Evolutionary conservation across 2,888 invertebrate genomes (phyloP).

Genomic region (Lasius platythorax): DNA sequence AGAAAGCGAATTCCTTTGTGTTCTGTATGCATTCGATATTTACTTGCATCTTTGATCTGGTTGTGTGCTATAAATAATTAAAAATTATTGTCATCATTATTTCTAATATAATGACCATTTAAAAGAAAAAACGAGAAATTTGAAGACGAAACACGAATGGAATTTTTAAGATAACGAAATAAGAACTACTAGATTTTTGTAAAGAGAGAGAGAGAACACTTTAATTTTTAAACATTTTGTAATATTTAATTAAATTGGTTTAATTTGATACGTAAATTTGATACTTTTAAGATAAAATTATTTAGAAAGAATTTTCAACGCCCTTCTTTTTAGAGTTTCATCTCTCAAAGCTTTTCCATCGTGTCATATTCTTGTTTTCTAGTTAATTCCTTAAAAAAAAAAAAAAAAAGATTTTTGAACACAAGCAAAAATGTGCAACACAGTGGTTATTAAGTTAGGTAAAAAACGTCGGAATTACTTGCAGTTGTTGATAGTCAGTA

Average conservation of each 20-base stretch:
- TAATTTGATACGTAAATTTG: neutral
- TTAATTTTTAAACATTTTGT: neutral
- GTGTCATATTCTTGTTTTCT: neutral
- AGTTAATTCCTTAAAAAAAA: too few relatives aligned
- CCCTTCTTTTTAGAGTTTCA: neutral
- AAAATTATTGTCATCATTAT: neutral
- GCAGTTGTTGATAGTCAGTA: neutral
- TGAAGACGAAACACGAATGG: neutral
- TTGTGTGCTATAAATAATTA: neutral
- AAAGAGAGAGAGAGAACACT: neutral
- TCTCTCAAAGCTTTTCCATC: neutral
- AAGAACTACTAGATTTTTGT: neutral
- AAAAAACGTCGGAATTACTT: neutral
- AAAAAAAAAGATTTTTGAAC: neutral
- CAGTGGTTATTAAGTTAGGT: neutral
- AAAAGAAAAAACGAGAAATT: neutral
- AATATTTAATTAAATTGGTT: neutral
- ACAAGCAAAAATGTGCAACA: neutral
- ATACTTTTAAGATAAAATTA: neutral
- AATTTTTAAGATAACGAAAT: neutral
- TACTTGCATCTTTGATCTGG: neutral
- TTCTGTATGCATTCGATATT: conserved; percentile 2
- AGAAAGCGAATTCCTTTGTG: conserved; percentile 5
- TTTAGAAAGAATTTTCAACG: neutral
- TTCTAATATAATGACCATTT: neutral